Percentiles rank a stretch among this genome's conserved stretches.
Conservation (phyloP, 2,888 invertebrate species). For the Drosophila lutescens region DNA sequence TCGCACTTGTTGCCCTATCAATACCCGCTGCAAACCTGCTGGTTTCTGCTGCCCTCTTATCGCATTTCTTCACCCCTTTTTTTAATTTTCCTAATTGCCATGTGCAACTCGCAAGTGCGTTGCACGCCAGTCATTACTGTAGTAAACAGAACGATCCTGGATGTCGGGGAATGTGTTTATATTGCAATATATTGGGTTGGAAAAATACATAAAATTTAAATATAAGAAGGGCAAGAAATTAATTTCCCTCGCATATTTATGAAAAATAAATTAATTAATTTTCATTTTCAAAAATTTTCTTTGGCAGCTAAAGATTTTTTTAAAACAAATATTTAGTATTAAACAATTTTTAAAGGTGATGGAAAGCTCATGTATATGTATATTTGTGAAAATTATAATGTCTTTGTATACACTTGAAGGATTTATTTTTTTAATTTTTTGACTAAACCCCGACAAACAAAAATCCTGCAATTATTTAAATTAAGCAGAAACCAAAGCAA, state of each 20-base stretch:
- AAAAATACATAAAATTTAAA: neutral
- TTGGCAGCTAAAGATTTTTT: no score
- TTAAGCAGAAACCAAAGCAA: neutral
- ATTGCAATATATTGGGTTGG: no score
- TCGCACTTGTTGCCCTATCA: conserved; percentile 21
- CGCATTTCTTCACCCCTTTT: conserved; percentile 27
- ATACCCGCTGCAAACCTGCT: conserved; percentile 13
- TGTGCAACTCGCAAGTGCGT: conserved; percentile 46
- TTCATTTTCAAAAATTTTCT: no score
- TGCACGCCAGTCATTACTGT: conserved; percentile 16
- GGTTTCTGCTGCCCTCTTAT: conserved; percentile 6
- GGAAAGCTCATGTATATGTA: no score
- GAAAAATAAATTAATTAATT: neutral
- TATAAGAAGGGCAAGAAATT: rapidly evolving
- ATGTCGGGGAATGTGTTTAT: no score
- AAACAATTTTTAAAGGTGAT: neutral
- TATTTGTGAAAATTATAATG: no score
- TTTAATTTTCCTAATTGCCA: conserved; percentile 57
- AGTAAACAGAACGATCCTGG: neutral
- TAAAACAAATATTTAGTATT: no score
- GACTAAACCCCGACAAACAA: no score
- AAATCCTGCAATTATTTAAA: neutral
- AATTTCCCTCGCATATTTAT: neutral
- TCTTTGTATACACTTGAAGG: no score
- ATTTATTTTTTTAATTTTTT: no score